Evolutionary conservation across 1,140 invertebrate species (phyloP), one percentile per base, ranked within the genome.

Genomic region (Piezodorus guildinii): DNA sequence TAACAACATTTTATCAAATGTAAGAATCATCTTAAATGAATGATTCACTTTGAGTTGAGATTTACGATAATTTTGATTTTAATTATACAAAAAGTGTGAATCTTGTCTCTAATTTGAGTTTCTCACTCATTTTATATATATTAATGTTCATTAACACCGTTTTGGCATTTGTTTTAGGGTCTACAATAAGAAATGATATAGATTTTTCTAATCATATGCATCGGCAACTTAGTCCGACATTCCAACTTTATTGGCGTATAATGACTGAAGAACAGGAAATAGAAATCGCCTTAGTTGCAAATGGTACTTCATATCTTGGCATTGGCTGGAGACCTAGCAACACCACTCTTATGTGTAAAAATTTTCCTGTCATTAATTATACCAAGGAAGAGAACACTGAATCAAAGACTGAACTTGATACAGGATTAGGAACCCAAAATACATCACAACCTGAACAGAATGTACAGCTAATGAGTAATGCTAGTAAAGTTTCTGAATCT

Each of bases 251-350:
- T 72, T 94, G 91, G 88, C 79, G 88, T 44, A 80, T 94, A 43
- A 69, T 94, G 23, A 83, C 85, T 73, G 85, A 90, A 27, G 79
- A 83, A 15, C 81, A 83, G 27, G 91, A 95, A 76, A 76, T 96
- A 8, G 92, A 96, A 75, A 78, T 93, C 17, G 81, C 93, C 0
- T 80, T 93, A 69, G 80, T 88, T 23, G 88, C 87, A 6, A 91
- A 93, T 69, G 83, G 88, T 1, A 88, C 85, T 0, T 88, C 87
- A 15, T 96, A 92, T 78, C 84, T 86, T n/a, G 91, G 85, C 66
- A 49, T 93, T 12, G 90, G 90, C 12, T 92, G 89, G 89, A 75
- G 90, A 67, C 90, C 91, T 0, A 78, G 76, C 43, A 79, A 78
- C 15, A 70, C 90, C 43, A 88, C 83, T 4, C 80, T 85, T 17